phyloP scores from a whole-genome alignment of 2,113 vertebrate species.

The Rhizomys pruinosus region DNA sequence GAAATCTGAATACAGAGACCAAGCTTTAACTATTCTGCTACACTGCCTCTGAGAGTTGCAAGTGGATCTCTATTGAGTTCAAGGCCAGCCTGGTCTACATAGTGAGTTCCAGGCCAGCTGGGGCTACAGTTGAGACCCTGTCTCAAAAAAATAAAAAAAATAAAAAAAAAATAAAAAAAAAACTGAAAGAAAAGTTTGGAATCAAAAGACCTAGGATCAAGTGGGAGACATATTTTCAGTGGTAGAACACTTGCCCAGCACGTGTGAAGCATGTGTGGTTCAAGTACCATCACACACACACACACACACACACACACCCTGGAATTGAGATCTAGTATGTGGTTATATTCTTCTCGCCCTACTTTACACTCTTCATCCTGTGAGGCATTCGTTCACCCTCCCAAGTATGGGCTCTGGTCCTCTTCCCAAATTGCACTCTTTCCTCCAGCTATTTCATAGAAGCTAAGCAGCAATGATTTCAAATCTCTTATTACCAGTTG shows the following conservation, averaged over 20 bases:
- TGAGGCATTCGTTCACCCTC: not conserved
- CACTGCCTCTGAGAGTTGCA: not conserved
- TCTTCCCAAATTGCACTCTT: slow-evolving; percentile 30
- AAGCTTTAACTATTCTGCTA: not conserved
- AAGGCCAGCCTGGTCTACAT: no score
- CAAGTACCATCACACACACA: no score
- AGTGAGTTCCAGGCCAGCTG: no score
- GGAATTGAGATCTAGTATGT: slow-evolving; percentile 9
- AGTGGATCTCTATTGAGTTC: no score
- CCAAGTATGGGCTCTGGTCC: not conserved
- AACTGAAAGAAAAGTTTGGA: not conserved
- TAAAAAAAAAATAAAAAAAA: slow-evolving; percentile 46
- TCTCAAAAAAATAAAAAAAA: no score
- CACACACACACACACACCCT: not conserved
- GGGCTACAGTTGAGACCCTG: no score
- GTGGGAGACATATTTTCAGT: not conserved
- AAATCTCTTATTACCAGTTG: slow-evolving; percentile 32
- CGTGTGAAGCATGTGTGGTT: no score
- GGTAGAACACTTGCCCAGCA: no score
- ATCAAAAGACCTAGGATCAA: slow-evolving; percentile 2
- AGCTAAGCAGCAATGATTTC: not conserved
- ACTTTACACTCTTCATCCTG: not conserved
- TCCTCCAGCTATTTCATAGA: slow-evolving; percentile 12
- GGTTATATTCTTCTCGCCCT: not conserved
- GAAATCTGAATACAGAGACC: not conserved